Evolutionary conservation across 2,888 invertebrate genomes (phyloP).

Genomic region (Dione juno): DNA sequence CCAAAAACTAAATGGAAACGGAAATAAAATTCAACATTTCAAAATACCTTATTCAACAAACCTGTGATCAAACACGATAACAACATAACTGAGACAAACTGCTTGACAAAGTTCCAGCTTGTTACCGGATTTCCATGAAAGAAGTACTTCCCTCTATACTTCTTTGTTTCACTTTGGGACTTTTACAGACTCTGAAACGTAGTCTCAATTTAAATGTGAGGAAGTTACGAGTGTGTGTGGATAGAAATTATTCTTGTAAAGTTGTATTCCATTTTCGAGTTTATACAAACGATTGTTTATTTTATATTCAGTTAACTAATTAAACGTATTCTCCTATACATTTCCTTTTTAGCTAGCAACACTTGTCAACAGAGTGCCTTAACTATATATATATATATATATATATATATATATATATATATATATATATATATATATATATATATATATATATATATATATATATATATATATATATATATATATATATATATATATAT

Average conservation of each 20-base stretch:
- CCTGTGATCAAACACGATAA: constrained; percentile 44
- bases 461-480: too few relatives aligned
- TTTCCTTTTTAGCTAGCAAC: too few relatives aligned
- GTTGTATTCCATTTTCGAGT: neutral
- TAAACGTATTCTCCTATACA: too few relatives aligned
- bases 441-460: too few relatives aligned
- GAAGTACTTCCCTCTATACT: constrained; percentile 49
- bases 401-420: too few relatives aligned
- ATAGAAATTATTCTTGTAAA: constrained; percentile 5
- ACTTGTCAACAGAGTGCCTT: too few relatives aligned
- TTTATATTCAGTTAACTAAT: neutral
- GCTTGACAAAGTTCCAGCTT: constrained; percentile 53
- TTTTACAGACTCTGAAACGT: constrained; percentile 34
- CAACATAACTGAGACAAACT: constrained; percentile 44
- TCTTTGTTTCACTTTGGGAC: constrained; percentile 47
- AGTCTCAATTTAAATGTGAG: constrained; percentile 34
- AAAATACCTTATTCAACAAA: constrained; percentile 29
- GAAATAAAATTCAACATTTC: neutral
- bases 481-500: too few relatives aligned
- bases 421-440: too few relatives aligned
- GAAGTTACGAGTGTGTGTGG: constrained; percentile 19
- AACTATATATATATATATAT: too few relatives aligned
- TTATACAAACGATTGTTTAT: neutral
- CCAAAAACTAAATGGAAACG: too few relatives aligned
- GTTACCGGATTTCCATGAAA: constrained; percentile 56